Evolutionary conservation across 2,888 invertebrate genomes (phyloP), one percentile per base, ranked within the genome.

Genomic region (Tachystola acroxantha): DNA sequence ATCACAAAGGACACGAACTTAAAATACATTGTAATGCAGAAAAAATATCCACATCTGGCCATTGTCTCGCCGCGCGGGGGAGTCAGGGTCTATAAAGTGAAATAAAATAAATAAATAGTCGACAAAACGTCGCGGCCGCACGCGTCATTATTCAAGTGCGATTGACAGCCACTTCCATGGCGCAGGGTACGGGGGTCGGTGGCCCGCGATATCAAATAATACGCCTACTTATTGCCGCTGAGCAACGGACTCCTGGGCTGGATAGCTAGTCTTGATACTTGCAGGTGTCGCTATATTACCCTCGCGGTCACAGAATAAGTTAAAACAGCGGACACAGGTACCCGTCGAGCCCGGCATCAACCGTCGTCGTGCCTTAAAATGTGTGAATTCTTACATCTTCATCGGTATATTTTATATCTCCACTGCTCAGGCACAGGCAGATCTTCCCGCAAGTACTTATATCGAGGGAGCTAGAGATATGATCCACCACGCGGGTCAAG

Each of bases 11-110:
- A 41, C 40, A 66, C 62, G 64, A 70, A 77, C 69, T 71, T 68
- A 79, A 81, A 84, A 79, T 82, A 79, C 77, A 76, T 77, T 81
- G 75, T 78, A 75, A 82, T 76, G 53, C 57, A 55, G 63, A 76
- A 82, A 85, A 86, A 85, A 81, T 76, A 76, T 75, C 81, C 80
- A 77, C 85, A 85, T 82, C 85, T 86, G 85, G 85, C 77, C 64
- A 73, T 84, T 85, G 82, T 86, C 63, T 74, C 47, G 33, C 10
- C 36, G 32, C 41, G 47, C 36, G 43, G 48, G 54, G 56, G 60
- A 66, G 78, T 80, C 80, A 77, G n/a, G n/a, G 16, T 4, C 80
- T 79, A 82, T 68, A 80, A 61, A 71, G 69, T 72, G 66, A 74
- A 78, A 76, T 78, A 77, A 74, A 78, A 76, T 78, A 77, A 68